Evolutionary conservation across 2,888 invertebrate genomes (phyloP).

Genomic region (Heliconius cydno): DNA sequence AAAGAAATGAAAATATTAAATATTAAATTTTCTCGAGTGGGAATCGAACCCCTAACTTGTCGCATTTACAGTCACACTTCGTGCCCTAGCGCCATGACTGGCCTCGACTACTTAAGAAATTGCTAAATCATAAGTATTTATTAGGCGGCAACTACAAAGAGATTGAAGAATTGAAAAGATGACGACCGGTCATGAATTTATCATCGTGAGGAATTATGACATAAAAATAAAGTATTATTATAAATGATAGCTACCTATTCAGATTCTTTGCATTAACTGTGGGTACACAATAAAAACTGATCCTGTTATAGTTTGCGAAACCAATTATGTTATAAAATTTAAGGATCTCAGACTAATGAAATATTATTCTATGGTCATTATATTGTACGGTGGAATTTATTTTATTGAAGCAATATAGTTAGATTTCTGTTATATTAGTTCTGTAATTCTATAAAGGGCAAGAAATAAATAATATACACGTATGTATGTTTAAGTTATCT

Average conservation of each 20-base stretch:
- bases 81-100: too few species aligned
- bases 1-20: too few species aligned
- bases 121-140: conserved; percentile 29
- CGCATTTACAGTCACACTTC: too few species aligned
- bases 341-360: conserved; percentile 76
- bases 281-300: conserved; percentile 73
- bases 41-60: too few species aligned
- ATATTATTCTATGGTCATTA: conserved; percentile 73
- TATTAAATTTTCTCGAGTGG: too few species aligned
- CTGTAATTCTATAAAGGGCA: too few species aligned
- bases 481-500: too few species aligned
- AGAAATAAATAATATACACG: too few species aligned
- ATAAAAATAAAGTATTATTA: conserved; percentile 64
- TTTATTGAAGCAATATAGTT: conserved; percentile 57
- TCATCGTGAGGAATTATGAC: conserved; percentile 69
- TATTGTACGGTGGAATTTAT: conserved; percentile 61
- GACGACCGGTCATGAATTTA: conserved; percentile 59
- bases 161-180: conserved; percentile 59
- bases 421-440: background rate
- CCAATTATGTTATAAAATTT: conserved; percentile 81
- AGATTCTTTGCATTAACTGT: conserved; percentile 63
- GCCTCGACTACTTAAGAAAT: background rate
- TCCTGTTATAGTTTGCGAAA: conserved; percentile 78
- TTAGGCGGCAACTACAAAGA: conserved; percentile 31
- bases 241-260: conserved; percentile 56